A percentile compares a stretch with the other conserved stretches of the same genome.
Evolutionary conservation across 2,113 vertebrate genomes (phyloP).

Genomic region (Heterocephalus glaber): DNA sequence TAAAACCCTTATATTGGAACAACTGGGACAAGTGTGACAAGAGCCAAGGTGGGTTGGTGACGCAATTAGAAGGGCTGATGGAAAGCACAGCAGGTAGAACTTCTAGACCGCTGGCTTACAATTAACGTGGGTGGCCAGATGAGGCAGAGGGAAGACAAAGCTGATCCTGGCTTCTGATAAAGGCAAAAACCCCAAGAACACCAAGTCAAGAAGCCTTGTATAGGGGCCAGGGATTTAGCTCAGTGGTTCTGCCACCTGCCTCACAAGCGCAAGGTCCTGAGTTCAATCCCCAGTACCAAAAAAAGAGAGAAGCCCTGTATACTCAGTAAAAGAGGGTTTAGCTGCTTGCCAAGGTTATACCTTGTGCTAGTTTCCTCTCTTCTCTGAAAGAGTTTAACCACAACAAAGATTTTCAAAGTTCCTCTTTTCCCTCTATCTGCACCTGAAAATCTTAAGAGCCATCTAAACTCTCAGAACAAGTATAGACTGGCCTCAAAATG

Average conservation of each 20-base stretch:
- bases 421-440: background rate
- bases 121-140: background rate
- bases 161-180: constrained; percentile 30
- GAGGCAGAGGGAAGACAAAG: constrained; percentile 36
- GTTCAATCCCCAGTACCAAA: too few species aligned
- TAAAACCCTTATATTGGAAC: background rate
- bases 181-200: background rate
- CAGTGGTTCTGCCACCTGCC: too few species aligned
- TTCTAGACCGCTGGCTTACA: background rate
- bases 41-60: background rate
- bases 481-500: background rate
- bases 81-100: background rate
- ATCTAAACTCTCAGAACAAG: constrained; percentile 48
- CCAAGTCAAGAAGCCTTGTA: background rate
- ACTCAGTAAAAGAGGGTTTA: background rate
- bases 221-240: too few species aligned
- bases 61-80: background rate
- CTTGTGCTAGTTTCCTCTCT: background rate
- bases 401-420: constrained; percentile 3
- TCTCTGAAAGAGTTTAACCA: background rate
- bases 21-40: background rate
- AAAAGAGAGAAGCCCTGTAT: constrained; percentile 1
- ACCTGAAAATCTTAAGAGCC: constrained; percentile 51
- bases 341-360: background rate
- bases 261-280: too few species aligned